Base-by-base conservation (phyloP, 2,888 invertebrate genomes). In the Halocaridina rubra region DNA sequence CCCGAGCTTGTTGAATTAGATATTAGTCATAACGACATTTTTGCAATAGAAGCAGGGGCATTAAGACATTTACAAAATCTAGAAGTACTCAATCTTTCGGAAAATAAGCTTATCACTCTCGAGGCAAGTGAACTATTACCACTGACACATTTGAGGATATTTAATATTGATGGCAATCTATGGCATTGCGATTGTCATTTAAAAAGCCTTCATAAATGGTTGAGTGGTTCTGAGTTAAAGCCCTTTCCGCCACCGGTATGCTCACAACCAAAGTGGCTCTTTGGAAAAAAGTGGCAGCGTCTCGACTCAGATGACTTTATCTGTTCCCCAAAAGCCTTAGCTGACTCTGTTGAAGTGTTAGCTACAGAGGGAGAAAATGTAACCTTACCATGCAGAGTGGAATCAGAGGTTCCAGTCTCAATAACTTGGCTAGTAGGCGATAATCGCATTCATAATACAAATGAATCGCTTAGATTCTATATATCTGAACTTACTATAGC, bases 101-200 rank as follows among this genome's bases (percentile, higher is more conserved):
- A 94, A 90, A 97, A 97, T 92, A 92, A 94, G 89, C 93, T 97
- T 88, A 94, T 94, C 78, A 93, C 93, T 89, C 91, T 96, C 57
- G 93, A 94, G 13, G 92, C 93, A 71, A 93, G 94, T 85, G 93
- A 94, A 5, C 93, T 96, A 84, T 92, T 94, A 90, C 94, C 95
- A 86, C 93, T 96, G 90, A 93, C 94, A 57, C 94, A 94, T 89
- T 92, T 97, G 85, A 96, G 96, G 91, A 95, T 96, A 1, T 92
- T 97, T 39, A 93, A 94, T 13, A 91, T 97, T 78, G 95, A 96
- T 88, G 95, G 95, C 33, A 97, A 97, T 91, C 96, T 95, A 4
- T 97, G 97, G 97, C 93, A 93, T 90, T 97, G 97, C 91, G 96
- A 97, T 91, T 97, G 97, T 91, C 94, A 95, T 88, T 91, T 97